Conservation (phyloP, 1,140 invertebrate genomes). For the Drosophila tristis region DNA sequence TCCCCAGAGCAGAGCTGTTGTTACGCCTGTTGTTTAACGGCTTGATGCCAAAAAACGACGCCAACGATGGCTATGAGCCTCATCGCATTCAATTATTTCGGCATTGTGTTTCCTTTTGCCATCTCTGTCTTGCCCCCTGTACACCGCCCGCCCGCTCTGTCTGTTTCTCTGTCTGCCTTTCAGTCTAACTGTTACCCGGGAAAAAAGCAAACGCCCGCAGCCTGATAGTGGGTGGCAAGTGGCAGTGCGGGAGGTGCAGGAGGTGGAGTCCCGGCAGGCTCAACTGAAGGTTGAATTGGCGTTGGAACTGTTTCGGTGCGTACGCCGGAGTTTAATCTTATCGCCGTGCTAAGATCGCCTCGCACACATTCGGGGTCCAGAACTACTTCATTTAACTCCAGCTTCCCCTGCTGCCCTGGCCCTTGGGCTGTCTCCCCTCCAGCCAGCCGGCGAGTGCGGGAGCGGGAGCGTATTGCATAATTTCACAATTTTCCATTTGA, state of each 20-base stretch:
- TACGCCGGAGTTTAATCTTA: conserved; percentile 78
- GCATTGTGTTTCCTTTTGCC: conserved; percentile 60
- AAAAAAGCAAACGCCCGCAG: conserved; percentile 35
- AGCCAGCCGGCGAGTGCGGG: conserved; percentile 38
- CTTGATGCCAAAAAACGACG: conserved; percentile 79
- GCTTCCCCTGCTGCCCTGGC: not conserved
- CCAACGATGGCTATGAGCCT: conserved; percentile 73
- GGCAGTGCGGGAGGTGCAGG: conserved; percentile 6
- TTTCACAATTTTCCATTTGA: conserved; percentile 84
- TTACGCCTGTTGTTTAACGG: conserved; percentile 81
- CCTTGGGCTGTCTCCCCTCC: not conserved
- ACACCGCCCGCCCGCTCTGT: conserved; percentile 30
- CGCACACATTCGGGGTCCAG: conserved; percentile 49
- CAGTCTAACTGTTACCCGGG: conserved; percentile 21
- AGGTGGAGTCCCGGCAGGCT: conserved; percentile 6
- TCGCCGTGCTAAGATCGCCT: conserved; percentile 67
- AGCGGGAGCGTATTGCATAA: conserved; percentile 83
- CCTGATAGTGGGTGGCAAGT: conserved; percentile 28
- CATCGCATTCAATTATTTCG: conserved; percentile 82
- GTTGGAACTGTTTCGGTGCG: conserved; percentile 52
- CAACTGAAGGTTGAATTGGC: conserved; percentile 38
- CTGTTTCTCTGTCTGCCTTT: conserved; percentile 7
- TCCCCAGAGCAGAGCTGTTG: conserved; percentile 41
- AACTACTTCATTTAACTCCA: conserved; percentile 79
- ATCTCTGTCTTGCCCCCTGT: too few relatives aligned